phyloP scores from a whole-genome alignment of 2,797 vertebrate genomes.

The Zalophus californianus region DNA sequence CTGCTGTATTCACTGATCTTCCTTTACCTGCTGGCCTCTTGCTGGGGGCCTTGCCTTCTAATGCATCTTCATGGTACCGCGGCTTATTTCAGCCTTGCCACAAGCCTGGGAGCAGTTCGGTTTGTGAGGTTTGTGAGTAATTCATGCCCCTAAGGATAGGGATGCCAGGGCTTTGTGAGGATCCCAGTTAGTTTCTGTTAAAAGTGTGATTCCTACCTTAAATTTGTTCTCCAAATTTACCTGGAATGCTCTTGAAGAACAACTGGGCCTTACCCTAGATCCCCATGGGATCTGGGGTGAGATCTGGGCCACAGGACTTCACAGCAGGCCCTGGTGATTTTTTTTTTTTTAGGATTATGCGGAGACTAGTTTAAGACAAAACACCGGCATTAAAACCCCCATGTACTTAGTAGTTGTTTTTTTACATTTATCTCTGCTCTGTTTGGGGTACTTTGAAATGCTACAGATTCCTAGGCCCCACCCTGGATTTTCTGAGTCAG shows the following conservation, averaged over 20 bases:
- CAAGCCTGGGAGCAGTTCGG: neutral
- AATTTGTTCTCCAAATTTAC: neutral
- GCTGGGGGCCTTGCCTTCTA: neutral
- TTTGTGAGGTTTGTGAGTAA: neutral
- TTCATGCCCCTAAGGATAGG: neutral
- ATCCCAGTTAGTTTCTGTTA: neutral
- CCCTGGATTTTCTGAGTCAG: constrained; percentile 62
- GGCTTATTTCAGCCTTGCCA: neutral
- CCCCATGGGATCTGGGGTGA: neutral
- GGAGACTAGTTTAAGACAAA: neutral
- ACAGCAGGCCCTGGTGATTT: neutral
- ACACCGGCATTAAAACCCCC: neutral
- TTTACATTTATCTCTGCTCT: neutral
- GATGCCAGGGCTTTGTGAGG: neutral
- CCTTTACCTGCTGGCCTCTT: neutral
- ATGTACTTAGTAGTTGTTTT: neutral
- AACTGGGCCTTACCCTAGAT: neutral
- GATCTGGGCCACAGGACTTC: neutral
- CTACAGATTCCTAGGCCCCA: constrained; percentile 57
- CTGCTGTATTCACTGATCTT: neutral
- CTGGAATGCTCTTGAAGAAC: constrained; percentile 34
- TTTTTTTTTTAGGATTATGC: neutral
- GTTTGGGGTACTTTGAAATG: constrained; percentile 59
- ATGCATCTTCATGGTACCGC: neutral
- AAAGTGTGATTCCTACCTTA: neutral